Evolutionary conservation across 2,113 vertebrate species (phyloP).

Genomic region (Neolamprologus toae): DNA sequence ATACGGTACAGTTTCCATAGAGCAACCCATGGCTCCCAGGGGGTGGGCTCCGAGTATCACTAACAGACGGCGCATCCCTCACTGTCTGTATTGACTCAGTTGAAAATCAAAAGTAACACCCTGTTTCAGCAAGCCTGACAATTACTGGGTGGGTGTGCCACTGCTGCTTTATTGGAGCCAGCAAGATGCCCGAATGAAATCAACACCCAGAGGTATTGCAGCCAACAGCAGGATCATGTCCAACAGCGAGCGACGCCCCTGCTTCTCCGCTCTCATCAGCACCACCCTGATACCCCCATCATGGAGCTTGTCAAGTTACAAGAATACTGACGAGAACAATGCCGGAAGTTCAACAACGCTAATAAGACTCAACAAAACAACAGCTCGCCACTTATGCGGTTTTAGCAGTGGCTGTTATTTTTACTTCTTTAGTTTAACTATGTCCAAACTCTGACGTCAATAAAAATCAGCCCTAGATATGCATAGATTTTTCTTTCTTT

Average conservation of each 20-base stretch:
- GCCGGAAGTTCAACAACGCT: neutral
- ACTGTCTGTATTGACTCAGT: neutral
- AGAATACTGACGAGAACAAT: neutral
- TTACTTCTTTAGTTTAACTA: neutral
- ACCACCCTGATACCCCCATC: conserved; percentile 27
- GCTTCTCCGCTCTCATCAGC: conserved; percentile 48
- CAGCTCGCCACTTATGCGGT: neutral
- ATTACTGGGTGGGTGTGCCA: neutral
- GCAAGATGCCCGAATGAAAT: neutral
- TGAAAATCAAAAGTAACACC: neutral
- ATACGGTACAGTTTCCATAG: neutral
- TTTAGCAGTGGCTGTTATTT: neutral
- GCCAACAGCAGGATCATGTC: conserved; percentile 9
- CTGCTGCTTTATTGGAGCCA: conserved; percentile 1
- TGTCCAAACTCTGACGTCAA: neutral
- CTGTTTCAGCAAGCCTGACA: neutral
- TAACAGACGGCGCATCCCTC: conserved; percentile 31
- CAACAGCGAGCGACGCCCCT: conserved; percentile 28
- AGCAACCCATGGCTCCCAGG: neutral
- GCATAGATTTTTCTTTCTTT: neutral
- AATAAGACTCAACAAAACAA: neutral
- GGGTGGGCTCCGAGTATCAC: neutral
- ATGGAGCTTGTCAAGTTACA: conserved; percentile 5
- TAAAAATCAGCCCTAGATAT: neutral
- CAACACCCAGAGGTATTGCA: neutral